Conservation (phyloP, 2,113 vertebrate genomes). For the Eolophus roseicapilla region DNA sequence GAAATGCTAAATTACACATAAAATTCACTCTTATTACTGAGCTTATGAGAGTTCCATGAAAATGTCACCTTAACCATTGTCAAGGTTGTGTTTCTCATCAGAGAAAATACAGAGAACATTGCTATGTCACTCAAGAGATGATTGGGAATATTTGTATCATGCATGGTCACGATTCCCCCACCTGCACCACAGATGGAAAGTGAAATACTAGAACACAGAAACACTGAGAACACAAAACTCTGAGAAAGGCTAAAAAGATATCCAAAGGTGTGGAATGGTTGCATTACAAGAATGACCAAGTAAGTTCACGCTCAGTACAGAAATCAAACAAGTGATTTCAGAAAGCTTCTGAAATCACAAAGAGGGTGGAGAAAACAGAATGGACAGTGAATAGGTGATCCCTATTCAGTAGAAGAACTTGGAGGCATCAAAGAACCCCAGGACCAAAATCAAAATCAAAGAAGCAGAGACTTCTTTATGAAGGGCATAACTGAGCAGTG, state of each 20-base stretch:
- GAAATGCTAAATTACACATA: not conserved
- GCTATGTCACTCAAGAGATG: not conserved
- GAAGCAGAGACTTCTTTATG: not conserved
- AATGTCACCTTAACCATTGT: accelerated
- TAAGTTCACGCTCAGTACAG: not conserved
- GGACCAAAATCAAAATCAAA: not conserved
- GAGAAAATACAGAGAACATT: not conserved
- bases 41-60: not conserved
- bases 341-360: not conserved
- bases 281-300: not conserved
- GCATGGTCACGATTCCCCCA: not conserved
- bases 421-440: not conserved
- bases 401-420: not conserved
- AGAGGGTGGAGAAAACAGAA: not conserved
- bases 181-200: not conserved
- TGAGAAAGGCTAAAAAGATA: not conserved
- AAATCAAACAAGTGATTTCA: not conserved
- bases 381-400: not conserved
- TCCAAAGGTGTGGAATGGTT: not conserved
- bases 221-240: not conserved
- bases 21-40: not conserved
- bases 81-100: not conserved
- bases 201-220: not conserved
- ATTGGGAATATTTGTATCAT: not conserved
- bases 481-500: not conserved